Percentiles rank a stretch among this genome's conserved stretches.
phyloP scores from a whole-genome alignment of 2,113 vertebrate species.

The Lates calcarifer region DNA sequence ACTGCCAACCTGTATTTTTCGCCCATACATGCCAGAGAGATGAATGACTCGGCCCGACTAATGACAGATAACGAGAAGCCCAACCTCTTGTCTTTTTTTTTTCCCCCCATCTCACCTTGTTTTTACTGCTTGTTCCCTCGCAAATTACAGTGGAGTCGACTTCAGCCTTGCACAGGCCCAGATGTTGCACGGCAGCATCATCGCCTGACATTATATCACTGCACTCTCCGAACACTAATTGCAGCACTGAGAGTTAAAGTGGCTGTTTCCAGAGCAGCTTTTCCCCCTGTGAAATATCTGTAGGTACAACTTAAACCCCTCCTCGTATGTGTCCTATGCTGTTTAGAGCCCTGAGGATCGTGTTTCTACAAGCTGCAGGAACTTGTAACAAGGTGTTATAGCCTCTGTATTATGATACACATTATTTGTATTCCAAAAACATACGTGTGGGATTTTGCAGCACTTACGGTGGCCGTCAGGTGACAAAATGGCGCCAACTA shows the following conservation, averaged over 20 bases:
- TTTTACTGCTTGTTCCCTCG: conserved; percentile 45
- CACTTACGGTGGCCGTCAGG: too few relatives aligned
- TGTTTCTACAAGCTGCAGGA: background rate
- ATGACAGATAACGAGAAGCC: conserved; percentile 74
- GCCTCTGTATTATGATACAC: too few relatives aligned
- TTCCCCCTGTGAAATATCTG: conserved; percentile 15
- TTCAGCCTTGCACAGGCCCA: conserved; percentile 54
- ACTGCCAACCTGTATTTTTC: conserved; percentile 17
- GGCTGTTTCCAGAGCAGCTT: conserved; percentile 32
- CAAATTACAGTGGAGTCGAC: conserved; percentile 77
- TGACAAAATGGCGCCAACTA: too few relatives aligned
- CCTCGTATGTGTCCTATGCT: background rate
- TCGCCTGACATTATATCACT: conserved; percentile 39
- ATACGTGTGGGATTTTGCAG: too few relatives aligned
- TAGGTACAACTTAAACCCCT: background rate
- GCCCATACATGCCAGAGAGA: conserved; percentile 68
- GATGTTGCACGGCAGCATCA: conserved; percentile 66
- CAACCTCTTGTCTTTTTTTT: conserved; percentile 23
- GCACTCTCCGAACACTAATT: conserved; percentile 54
- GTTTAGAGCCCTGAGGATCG: background rate
- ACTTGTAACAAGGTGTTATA: too few relatives aligned
- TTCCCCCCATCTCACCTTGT: conserved; percentile 21
- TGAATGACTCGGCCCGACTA: conserved; percentile 63
- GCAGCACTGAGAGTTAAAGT: conserved; percentile 46
- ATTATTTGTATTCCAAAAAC: too few relatives aligned